Base-by-base conservation (phyloP, 2,888 invertebrate species). In the Dicyrtomina minuta region DNA sequence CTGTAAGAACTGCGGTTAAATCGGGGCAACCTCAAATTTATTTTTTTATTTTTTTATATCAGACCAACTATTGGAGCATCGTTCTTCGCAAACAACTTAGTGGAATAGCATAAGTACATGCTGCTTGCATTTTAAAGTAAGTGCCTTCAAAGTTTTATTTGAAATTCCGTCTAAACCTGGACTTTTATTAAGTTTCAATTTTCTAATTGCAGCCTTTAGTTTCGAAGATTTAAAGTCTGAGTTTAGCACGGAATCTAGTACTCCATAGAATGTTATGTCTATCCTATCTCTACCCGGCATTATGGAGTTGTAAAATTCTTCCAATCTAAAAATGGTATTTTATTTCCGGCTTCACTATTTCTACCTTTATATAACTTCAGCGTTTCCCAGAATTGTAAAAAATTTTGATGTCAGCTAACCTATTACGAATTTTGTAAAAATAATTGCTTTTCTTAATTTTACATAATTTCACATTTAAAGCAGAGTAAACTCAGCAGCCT, bases 131-230 rank as follows among this genome's bases (percentile, higher is more conserved):
- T 39, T 2, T 3, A 39, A 26, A 0, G 71, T 55, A 8, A 73
- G 15, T 20, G 46, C 49, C 51, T 72, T 72, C 12, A 72, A 39
- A 33, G 71, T 70, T 20, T 74, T 73, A 67, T 73, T 75, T 17
- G 43, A 12, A 1, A 75, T 72, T 1, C 51, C 59, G 44, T 74
- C 75, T 6, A 61, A 51, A 0, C 73, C 73, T 13, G 70, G 60
- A 13, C 72, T 66, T 61, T 75, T 75, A 1, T 60, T 27, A 26
- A 22, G 64, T 15, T 56, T 58, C 6, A 65, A 1, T 10, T 60
- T 67, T 26, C 41, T 60, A 2, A 72, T 22, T 27, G 67, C 70
- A 6, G 3, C n/a, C 4, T 24, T 6, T 12, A 74, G n/a, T 49
- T 74, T 72, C 22, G 22, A 43, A 24, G 27, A 44, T 22, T 55